These are phyloP conservation scores for Myrmophylax atrothorax DNA, from an alignment of 2,113 vertebrate species.

Conservation along the genomic window DNA sequence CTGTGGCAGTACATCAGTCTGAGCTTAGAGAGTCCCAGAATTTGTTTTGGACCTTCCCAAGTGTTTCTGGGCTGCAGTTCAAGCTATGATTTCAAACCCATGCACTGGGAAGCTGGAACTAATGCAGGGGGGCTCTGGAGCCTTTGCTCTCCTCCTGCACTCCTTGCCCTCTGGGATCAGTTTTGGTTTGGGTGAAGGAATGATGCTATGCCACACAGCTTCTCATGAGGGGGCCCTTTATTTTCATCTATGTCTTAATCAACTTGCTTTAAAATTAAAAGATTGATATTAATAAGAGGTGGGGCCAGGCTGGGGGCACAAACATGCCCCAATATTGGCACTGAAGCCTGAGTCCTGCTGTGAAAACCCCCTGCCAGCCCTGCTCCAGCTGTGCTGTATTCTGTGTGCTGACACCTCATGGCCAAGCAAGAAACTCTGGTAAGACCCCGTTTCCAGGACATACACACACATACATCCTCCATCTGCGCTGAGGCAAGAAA, in stretches of 20 bases:
- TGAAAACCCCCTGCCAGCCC: background rate
- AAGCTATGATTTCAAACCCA: background rate
- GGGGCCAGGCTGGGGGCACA: background rate
- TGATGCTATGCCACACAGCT: background rate
- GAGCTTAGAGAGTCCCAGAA: background rate
- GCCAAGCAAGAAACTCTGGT: background rate
- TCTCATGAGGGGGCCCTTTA: background rate
- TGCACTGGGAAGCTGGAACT: background rate
- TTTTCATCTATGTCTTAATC: background rate
- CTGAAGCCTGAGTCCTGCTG: background rate
- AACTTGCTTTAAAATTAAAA: background rate
- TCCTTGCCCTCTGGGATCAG: background rate
- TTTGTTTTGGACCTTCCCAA: background rate
- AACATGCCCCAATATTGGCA: background rate
- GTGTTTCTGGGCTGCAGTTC: background rate
- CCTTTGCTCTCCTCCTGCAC: background rate
- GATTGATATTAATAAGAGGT: background rate
- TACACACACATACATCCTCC: background rate
- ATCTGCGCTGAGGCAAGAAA: background rate
- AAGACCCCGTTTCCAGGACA: background rate
- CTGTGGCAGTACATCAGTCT: background rate
- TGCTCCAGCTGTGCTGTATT: slow-evolving; percentile 19
- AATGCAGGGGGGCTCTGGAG: background rate
- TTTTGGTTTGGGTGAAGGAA: background rate
- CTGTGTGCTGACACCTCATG: slow-evolving; percentile 35